Percentiles rank a stretch among this genome's conserved stretches.
Conservation (phyloP, 2,888 invertebrate genomes). For the Ormyrus thymus region DNA sequence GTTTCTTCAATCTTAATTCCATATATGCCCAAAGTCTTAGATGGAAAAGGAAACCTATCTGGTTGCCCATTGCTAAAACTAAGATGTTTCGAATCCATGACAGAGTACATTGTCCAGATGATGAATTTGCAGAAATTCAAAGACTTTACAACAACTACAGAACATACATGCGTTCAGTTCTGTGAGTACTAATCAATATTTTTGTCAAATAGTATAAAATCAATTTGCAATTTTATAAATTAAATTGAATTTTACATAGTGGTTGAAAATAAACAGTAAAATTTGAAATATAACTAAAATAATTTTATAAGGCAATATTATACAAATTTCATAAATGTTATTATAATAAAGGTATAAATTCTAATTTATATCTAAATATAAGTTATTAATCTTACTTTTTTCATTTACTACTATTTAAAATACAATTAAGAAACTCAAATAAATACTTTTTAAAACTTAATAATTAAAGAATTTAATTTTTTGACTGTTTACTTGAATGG, state of each 20-base stretch:
- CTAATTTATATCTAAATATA: too few species aligned
- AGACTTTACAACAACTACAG: constrained; percentile 84
- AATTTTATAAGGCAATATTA: constrained; percentile 16
- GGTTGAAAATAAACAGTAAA: not conserved
- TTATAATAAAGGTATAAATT: too few species aligned
- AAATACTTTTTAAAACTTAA: too few species aligned
- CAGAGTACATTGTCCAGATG: constrained; percentile 78
- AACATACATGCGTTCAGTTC: constrained; percentile 76
- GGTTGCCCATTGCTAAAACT: constrained; percentile 87
- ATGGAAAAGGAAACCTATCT: constrained; percentile 83
- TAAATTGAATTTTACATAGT: constrained; percentile 5
- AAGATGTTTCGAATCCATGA: constrained; percentile 85
- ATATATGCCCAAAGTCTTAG: constrained; percentile 49
- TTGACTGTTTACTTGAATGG: too few species aligned
- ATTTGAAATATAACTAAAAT: not conserved
- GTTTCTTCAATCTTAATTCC: constrained; percentile 44
- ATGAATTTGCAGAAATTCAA: constrained; percentile 81
- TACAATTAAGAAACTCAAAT: too few species aligned
- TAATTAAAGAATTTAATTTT: too few species aligned
- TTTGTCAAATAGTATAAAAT: too few species aligned
- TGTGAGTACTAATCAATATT: constrained; percentile 70
- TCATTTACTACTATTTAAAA: too few species aligned
- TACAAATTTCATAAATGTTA: too few species aligned
- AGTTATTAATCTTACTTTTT: too few species aligned
- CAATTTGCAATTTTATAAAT: too few species aligned